These are phyloP conservation scores for Oscheius sp. DNA, from an alignment of 2,888 invertebrate genomes.

Conservation along the genomic window DNA sequence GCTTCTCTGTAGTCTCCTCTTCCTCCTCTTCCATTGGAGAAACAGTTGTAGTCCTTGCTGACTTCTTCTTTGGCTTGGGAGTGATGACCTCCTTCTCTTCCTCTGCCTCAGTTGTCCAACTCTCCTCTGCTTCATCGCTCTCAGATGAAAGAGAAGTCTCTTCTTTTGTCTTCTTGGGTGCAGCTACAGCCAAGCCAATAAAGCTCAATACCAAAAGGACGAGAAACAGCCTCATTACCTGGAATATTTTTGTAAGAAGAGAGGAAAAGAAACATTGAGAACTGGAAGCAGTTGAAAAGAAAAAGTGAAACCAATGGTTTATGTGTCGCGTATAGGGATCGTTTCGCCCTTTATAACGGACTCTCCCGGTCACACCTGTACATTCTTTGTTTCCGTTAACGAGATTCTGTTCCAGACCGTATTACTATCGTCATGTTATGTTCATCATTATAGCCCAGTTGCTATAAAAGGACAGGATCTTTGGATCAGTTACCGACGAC, in stretches of 20 bases:
- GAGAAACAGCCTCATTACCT: conserved; percentile 17
- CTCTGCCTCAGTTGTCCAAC: neutral
- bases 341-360: conserved; percentile 16
- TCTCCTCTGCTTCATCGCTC: no score
- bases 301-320: neutral
- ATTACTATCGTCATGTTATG: neutral
- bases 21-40: no score
- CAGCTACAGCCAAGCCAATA: neutral
- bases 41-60: neutral
- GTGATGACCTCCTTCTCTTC: neutral
- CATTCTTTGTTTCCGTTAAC: conserved; percentile 1
- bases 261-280: neutral
- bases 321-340: neutral
- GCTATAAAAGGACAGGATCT: neutral
- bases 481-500: neutral
- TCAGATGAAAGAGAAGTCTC: no score
- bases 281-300: neutral
- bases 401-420: neutral
- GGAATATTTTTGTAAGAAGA: neutral
- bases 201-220: neutral
- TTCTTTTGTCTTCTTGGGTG: neutral
- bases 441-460: neutral
- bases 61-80: neutral
- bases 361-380: conserved; percentile 15
- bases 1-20: neutral